Evolutionary conservation across 2,113 vertebrate species (phyloP), one percentile per base, ranked within the genome.

Genomic region (Campylorhamphus procurvoides): DNA sequence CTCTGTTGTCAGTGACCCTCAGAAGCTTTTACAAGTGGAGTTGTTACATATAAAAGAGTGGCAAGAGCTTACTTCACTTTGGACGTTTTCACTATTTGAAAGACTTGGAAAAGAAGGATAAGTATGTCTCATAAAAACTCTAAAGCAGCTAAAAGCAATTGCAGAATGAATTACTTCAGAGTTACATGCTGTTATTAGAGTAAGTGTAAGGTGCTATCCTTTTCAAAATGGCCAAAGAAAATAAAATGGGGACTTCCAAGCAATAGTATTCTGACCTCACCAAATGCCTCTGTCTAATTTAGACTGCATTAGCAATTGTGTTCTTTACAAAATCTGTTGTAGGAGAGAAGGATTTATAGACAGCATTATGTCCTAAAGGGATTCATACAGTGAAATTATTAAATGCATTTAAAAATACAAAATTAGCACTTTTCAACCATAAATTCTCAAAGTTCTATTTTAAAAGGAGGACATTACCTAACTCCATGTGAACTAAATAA

Each of bases 371-470:
- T 93, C 60, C 88, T 90, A 75, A 86, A 90, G 76, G 60, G 64
- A 86, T 78, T 91, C 73, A 56, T 82, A 86, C 69, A 84, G 68
- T 69, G 63, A 94, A 90, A 92, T 94, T 94, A 91, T 89, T 59
- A 88, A 96, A 94, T 73, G 84, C 77, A 84, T 93, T 95, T 72
- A 90, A 96, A 94, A 93, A 94, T 68, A 92, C 40, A 78, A 90
- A 94, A 95, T 94, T 96, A 96, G 85, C 86, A 78, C 93, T 95
- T 93, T 90, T 81, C 85, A 84, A 53, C 88, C 92, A 90, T 96
- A 94, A 96, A 96, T 96, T 92, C 75, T 44, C 44, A 12, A 84
- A 88, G 84, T 46, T 93, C 49, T 90, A 47, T 90, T 93, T 95
- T 89, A 94, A 96, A 93, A 84, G 71, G 80, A 87, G 59, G 47